Conservation (phyloP, 2,888 invertebrate species). For the Trichacis sp. region DNA sequence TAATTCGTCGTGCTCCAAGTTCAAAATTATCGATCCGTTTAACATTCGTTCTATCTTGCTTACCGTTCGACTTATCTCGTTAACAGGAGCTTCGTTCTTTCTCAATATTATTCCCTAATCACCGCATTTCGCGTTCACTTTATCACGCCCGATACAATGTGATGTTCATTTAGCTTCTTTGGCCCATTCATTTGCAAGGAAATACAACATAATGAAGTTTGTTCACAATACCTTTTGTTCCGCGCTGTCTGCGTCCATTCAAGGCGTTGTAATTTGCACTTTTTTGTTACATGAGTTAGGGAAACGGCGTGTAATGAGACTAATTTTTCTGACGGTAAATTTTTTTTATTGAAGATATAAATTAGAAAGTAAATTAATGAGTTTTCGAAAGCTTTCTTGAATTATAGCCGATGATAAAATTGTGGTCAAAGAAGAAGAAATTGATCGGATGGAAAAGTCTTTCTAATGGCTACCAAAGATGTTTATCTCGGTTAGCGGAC, state of each 20-base stretch:
- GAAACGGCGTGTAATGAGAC: not conserved
- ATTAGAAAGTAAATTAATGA: too few relatives aligned
- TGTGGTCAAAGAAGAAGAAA: not conserved
- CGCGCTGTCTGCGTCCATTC: not conserved
- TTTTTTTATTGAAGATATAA: not conserved
- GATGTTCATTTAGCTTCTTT: not conserved
- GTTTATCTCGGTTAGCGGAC: not conserved
- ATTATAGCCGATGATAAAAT: too few relatives aligned
- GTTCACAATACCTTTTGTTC: not conserved
- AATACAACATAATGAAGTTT: not conserved
- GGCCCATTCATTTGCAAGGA: not conserved
- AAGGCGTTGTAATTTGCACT: not conserved
- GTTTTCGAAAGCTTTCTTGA: too few relatives aligned
- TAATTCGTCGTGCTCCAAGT: not conserved
- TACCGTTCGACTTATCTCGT: not conserved
- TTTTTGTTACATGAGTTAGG: not conserved
- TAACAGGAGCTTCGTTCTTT: not conserved
- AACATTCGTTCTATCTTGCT: not conserved
- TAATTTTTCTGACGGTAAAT: not conserved
- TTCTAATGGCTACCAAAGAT: not conserved
- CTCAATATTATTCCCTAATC: not conserved
- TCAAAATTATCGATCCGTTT: not conserved
- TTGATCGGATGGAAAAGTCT: not conserved
- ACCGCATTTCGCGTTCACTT: not conserved
- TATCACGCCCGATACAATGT: slow-evolving; percentile 1